Conservation (phyloP, 2,888 invertebrate species). For the Trilocha varians region DNA sequence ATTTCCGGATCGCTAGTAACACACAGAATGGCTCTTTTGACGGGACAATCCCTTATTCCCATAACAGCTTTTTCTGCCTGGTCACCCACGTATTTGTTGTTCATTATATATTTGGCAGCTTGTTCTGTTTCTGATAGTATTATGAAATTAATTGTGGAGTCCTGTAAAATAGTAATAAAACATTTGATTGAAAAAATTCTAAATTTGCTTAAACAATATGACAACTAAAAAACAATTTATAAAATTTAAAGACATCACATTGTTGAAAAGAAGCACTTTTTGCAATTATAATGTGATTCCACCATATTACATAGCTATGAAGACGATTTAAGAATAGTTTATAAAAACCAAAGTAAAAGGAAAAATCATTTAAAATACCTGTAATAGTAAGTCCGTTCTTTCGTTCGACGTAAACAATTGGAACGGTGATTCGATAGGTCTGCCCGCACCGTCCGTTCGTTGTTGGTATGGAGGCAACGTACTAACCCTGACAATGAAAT, state of each 20-base stretch:
- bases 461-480: slow-evolving; percentile 37
- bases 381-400: slow-evolving; percentile 83
- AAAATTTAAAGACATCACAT: too few species aligned
- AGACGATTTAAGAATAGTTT: too few species aligned
- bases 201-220: too few species aligned
- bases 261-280: too few species aligned
- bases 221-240: too few species aligned
- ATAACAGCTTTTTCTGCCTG: slow-evolving; percentile 79
- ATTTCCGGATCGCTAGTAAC: slow-evolving; percentile 93
- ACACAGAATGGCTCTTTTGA: slow-evolving; percentile 88
- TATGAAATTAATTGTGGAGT: slow-evolving; percentile 78
- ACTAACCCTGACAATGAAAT: slow-evolving; percentile 26
- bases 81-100: slow-evolving; percentile 72
- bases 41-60: slow-evolving; percentile 86
- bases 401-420: slow-evolving; percentile 84
- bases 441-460: slow-evolving; percentile 39
- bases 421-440: slow-evolving; percentile 76
- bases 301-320: too few species aligned
- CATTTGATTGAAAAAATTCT: too few species aligned
- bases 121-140: slow-evolving; percentile 81
- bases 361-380: slow-evolving; percentile 70
- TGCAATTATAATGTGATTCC: too few species aligned
- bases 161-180: slow-evolving; percentile 63
- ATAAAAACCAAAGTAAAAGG: too few species aligned
- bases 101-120: slow-evolving; percentile 82